Base-by-base conservation (phyloP, 2,797 vertebrate species). In the Gorsachius magnificus region DNA sequence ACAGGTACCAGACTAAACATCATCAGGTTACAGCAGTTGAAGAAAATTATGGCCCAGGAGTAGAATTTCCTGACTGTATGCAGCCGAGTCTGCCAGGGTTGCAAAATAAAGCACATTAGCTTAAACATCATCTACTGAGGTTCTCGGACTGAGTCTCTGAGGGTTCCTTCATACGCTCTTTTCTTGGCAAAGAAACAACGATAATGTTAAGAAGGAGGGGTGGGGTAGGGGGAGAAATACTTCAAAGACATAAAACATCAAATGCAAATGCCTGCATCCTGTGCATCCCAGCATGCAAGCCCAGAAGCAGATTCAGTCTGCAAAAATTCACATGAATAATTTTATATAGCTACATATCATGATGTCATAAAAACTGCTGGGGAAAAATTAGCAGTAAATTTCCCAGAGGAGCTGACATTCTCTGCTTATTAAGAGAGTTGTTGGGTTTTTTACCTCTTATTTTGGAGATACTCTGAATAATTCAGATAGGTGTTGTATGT, bases 161-260 rank as follows among this genome's bases (percentile, higher is more conserved):
- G 13, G 25, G 48, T 20, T 77, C 45, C 64, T 80, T 70, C 17
- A 58, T 5, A 45, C 0, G 3, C 10, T 24, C 35, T 33, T 29
- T 19, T 26, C 46, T 46, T 29, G 24, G 53, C 41, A 75, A 41
- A 71, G 10, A 83, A 86, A 68, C 11, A 18, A n/a, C 9, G 8
- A 3, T 6, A 17, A 50, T 48, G 5, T 38, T 45, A 54, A 21
- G 38, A 86, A 78, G 6, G 41, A 36, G 0, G 1, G 7, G 1
- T 4, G 3, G 24, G 11, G n/a, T n/a, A n/a, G n/a, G 9, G 24
- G 17, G 6, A 41, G 41, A 41, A 54, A 72, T 43, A 36, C 29
- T 88, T 24, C 65, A 51, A 31, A 82, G 48, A 36, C 11, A 36
- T 4, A 29, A 54, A 64, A 13, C 20, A 71, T 26, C 22, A 64